Base-by-base conservation (phyloP, 92 coral and sea anemone genomes). In the Phymanthus crucifer region DNA sequence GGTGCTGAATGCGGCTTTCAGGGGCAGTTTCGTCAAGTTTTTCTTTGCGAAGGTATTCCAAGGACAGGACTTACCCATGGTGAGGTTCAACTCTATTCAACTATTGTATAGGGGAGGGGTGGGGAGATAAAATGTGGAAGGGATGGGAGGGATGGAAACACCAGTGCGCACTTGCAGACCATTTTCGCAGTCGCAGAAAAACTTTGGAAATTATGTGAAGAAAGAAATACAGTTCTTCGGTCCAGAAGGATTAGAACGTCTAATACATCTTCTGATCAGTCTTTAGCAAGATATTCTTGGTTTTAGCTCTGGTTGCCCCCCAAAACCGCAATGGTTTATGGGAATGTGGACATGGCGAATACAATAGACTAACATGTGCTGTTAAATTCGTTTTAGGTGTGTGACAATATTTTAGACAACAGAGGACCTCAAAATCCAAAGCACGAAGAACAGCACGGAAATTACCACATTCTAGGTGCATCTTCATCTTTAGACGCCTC, bases 11-110 rank as follows among this genome's bases (percentile, higher is more conserved):
- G 85, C 87, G 6, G 97, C 94, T 2, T 86, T 87, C 58, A 87
- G 97, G 23, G 97, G 85, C 27, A 92, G 97, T 83, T 90, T 90
- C 80, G 88, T 89, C 6, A 87, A 87, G 76, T 92, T 90, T 73
- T 92, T 86, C 81, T 92, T 83, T 81, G 89, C 91, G 36, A 90
- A 92, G 75, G 50, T 92, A 40, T 91, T 91, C 48, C 90, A 85
- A 71, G 92, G 88, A 11, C 95, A 88, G 57, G 65, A 73, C 27
- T 82, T 91, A 43, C 95, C 95, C 6, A 61, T n/a, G 78, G 89
- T 85, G 71, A 84, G 88, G 48, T 8, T 14, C 48, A 43, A 6
- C 1, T 38, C 45, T 5, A 5, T 38, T 38, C n/a, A n/a, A 16
- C 23, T 50, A n/a, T n/a, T n/a, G n/a, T 43, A 43, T 43, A 11